Evolutionary conservation across 2,113 vertebrate species (phyloP), one percentile per base, ranked within the genome.

Genomic region (Dromaius novaehollandiae): DNA sequence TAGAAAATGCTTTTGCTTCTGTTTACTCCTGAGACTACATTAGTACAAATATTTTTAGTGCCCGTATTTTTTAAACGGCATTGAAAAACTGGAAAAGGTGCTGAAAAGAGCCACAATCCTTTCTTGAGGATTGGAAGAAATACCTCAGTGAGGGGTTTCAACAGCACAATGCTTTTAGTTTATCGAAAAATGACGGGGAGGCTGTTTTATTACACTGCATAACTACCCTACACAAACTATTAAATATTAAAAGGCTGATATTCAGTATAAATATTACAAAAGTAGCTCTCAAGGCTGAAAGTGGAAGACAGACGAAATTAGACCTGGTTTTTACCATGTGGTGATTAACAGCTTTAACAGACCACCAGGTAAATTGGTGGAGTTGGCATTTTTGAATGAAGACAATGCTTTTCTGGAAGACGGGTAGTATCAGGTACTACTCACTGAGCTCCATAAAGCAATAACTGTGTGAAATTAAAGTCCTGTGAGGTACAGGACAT

Each of bases 51-150:
- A 2, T 36, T 60, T 77, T 21, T 44, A 48, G 73, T 13, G 4
- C 20, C 3, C 0, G 0, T 8, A 53, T n/a, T 77, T 86, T 76
- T 63, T 58, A 50, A 90, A 64, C 26, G 3, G 2, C 0, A 0
- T 32, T 90, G 56, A 90, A 46, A 88, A 86, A 83, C 6, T 36
- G 53, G 50, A 51, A 66, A 86, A 78, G 11, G 48, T 65, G 56
- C 68, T 82, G 51, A 74, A 82, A 53, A 88, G 38, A 83, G 4
- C 5, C 32, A 55, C 12, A 83, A 64, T 38, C 25, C 6, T 2
- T 42, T 44, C 20, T 36, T 30, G 60, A 64, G 36, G 10, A 48
- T 7, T 51, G 9, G 13, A 78, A 21, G 66, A 94, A 88, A 84
- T 34, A 71, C 5, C 17, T 58, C 25, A 56, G 14, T 42, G 36